Percentiles rank a stretch among this genome's conserved stretches.
These are phyloP conservation scores for Coryphaenoides rupestris DNA, from an alignment of 2,113 vertebrate genomes.

Conservation along the genomic window DNA sequence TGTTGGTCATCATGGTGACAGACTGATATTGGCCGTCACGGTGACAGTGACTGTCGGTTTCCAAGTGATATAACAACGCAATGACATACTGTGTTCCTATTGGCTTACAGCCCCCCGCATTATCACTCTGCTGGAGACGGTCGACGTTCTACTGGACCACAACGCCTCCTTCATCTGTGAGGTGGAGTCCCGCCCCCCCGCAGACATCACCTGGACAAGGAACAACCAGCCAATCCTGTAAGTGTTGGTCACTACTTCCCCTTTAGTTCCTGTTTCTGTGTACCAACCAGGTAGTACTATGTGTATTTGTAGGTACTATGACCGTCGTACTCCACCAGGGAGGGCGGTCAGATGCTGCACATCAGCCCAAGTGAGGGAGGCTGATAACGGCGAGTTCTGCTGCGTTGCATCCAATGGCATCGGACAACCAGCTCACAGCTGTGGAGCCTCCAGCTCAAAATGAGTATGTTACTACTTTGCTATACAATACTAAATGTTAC, in stretches of 20 bases:
- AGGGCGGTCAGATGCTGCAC: constrained; percentile 88
- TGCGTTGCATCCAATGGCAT: constrained; percentile 87
- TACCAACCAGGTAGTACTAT: too few species aligned
- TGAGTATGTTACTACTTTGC: constrained; percentile 85
- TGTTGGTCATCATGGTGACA: too few species aligned
- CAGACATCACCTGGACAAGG: constrained; percentile 90
- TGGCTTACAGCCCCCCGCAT: constrained; percentile 81
- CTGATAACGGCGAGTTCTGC: constrained; percentile 91
- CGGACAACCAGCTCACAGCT: constrained; percentile 85
- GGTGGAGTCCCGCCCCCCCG: constrained; percentile 85
- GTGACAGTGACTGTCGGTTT: too few species aligned
- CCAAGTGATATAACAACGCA: not conserved
- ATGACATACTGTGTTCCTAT: not conserved
- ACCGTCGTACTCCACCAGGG: constrained; percentile 83
- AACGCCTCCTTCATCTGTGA: constrained; percentile 93
- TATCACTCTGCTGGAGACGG: constrained; percentile 86
- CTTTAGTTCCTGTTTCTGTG: too few species aligned
- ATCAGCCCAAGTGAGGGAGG: constrained; percentile 87
- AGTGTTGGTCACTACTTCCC: constrained; percentile 8
- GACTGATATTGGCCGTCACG: too few species aligned
- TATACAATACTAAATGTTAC: too few species aligned
- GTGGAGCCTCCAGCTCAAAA: constrained; percentile 98
- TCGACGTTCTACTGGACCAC: constrained; percentile 87
- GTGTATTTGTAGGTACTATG: constrained; percentile 78
- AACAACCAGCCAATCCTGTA: constrained; percentile 94